phyloP scores from a whole-genome alignment of 2,888 invertebrate species.

The Poecilobothrus nobilitatus region DNA sequence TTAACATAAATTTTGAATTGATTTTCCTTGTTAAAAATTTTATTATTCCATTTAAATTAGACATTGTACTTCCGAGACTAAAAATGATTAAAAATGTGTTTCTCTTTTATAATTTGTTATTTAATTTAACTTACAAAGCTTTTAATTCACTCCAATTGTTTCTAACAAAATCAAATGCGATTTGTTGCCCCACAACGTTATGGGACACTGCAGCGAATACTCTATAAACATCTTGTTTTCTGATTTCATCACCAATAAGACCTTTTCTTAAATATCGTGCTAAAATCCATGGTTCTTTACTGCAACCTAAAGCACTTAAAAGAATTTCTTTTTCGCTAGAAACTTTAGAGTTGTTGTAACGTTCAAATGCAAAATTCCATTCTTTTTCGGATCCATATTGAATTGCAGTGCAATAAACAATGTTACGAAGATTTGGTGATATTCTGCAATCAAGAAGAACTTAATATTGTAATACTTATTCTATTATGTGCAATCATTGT shows the following conservation, averaged over 20 bases:
- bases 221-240: constrained; percentile 71
- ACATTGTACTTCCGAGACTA: constrained; percentile 65
- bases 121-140: constrained; percentile 56
- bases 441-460: constrained; percentile 51
- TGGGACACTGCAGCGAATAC: constrained; percentile 69
- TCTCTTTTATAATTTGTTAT: not conserved
- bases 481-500: not conserved
- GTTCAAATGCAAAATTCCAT: constrained; percentile 83
- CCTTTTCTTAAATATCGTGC: constrained; percentile 61
- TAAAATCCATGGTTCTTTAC: constrained; percentile 72
- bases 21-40: constrained; percentile 64
- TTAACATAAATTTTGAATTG: constrained; percentile 65
- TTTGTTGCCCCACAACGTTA: constrained; percentile 70
- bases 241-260: constrained; percentile 63
- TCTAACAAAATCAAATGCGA: constrained; percentile 69
- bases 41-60: constrained; percentile 60
- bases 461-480: not conserved
- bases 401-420: constrained; percentile 82
- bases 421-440: constrained; percentile 69
- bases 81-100: not conserved
- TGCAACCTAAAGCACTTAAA: constrained; percentile 71
- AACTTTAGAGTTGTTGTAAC: constrained; percentile 64
- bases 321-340: constrained; percentile 74
- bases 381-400: constrained; percentile 72
- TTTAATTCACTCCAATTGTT: constrained; percentile 65